These are phyloP conservation scores for Rhinopomastus cyanomelas DNA, from an alignment of 2,113 vertebrate species.

Conservation along the genomic window DNA sequence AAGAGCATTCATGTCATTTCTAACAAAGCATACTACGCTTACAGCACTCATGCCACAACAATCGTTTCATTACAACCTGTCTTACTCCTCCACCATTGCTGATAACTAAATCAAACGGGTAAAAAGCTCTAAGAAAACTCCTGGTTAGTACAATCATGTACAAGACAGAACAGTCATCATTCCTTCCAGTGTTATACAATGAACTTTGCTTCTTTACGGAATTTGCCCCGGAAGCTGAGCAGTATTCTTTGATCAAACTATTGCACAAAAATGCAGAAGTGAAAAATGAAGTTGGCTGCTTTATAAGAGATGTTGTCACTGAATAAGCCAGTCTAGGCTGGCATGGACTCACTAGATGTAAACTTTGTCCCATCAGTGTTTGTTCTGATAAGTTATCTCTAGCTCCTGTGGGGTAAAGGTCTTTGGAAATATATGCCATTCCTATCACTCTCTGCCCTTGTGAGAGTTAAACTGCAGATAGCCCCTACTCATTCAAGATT, in stretches of 20 bases:
- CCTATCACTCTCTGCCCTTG: background rate
- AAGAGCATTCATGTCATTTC: background rate
- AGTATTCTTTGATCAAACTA: background rate
- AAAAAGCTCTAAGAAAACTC: background rate
- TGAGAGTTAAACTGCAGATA: background rate
- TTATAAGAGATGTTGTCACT: background rate
- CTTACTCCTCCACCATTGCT: background rate
- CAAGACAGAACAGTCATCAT: background rate
- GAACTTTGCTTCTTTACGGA: background rate
- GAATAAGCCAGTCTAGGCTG: background rate
- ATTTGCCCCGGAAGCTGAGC: background rate
- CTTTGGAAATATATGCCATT: background rate
- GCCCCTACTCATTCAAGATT: background rate
- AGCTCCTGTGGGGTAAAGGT: conserved; percentile 1
- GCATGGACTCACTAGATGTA: background rate
- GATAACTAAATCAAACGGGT: background rate
- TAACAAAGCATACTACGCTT: background rate
- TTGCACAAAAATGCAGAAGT: background rate
- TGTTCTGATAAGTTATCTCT: conserved; percentile 25
- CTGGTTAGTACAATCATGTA: background rate
- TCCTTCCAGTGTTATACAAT: background rate
- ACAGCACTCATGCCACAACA: background rate
- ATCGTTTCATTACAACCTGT: background rate
- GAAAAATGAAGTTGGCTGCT: background rate
- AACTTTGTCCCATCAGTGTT: conserved; percentile 40